Evolutionary conservation across 2,888 invertebrate genomes (phyloP).

Genomic region (Spialia ferax): DNA sequence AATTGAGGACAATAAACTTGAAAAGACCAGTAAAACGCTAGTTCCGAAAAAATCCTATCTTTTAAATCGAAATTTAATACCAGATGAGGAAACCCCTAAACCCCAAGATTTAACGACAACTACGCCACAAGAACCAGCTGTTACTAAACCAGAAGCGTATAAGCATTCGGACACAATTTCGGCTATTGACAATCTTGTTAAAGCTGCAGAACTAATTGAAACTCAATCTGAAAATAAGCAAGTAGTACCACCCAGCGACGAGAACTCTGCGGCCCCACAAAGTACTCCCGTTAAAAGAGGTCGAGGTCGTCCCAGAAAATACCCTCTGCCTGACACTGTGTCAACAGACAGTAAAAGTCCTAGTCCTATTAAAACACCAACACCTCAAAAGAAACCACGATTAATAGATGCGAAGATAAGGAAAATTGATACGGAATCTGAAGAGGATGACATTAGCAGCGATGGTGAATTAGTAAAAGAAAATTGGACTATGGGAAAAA

Average conservation of each 20-base stretch:
- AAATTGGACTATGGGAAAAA: conserved; percentile 85
- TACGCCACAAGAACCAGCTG: conserved; percentile 52
- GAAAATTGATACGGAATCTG: conserved; percentile 63
- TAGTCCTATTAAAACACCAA: conserved; percentile 54
- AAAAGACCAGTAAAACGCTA: conserved; percentile 64
- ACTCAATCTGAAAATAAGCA: conserved; percentile 66
- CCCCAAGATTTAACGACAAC: conserved; percentile 52
- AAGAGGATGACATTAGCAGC: conserved; percentile 56
- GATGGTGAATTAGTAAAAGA: conserved; percentile 69
- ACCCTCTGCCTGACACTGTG: conserved; percentile 68
- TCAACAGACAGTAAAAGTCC: conserved; percentile 47
- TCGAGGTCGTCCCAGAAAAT: conserved; percentile 78
- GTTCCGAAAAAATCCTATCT: conserved; percentile 78
- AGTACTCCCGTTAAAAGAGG: conserved; percentile 75
- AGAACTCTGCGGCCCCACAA: conserved; percentile 54
- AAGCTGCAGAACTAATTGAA: conserved; percentile 79
- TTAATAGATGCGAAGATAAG: conserved; percentile 62
- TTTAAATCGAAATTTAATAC: conserved; percentile 60
- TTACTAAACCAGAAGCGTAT: conserved; percentile 53
- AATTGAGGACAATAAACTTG: conserved; percentile 64
- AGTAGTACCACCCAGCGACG: conserved; percentile 44
- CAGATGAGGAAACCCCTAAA: conserved; percentile 52
- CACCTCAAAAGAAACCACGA: conserved; percentile 72
- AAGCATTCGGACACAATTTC: conserved; percentile 64
- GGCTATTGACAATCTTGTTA: conserved; percentile 79